Base-by-base conservation (phyloP, 1,140 invertebrate genomes). In the Drosophila paulistorum region DNA sequence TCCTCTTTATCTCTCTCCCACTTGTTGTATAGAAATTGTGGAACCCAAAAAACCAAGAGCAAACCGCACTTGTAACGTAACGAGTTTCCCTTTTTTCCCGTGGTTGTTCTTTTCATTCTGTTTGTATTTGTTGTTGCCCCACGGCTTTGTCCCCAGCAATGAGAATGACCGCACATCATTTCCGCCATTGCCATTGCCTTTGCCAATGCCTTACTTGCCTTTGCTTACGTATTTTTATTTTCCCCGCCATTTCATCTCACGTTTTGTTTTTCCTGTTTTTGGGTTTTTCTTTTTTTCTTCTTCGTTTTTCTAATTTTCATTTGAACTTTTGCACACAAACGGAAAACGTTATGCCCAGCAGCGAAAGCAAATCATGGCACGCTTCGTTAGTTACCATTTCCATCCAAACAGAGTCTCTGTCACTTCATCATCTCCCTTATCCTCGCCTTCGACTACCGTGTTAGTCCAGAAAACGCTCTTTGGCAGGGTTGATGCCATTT, bases 91-190 rank as follows among this genome's bases (percentile, higher is more conserved):
- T 72, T 72, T 37, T 35, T 17, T 23, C 20, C 20, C 6, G 13
- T 59, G 60, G 17, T 70, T 45, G 17, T 51, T 48, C 33, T 37
- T 66, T 72, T 64, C 68, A 42, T 13, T 54, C 7, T 81, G 74
- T 66, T 64, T 79, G 57, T 30, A 68, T 66, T 73, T 55, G 54
- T 77, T 55, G 61, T 58, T 71, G 65, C 54, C 81, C 70, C 33
- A 11, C 59, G 83, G 75, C 71, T 79, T 82, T 85, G 81, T 84
- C 81, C 71, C 74, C 42, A 71, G 51, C 39, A 57, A 74, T 63
- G 71, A 61, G 64, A 74, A 80, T 79, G 69, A 83, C 75, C 71
- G 82, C 71, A 82, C 75, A 76, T 87, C 74, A 86, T 86, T 87
- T 86, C 74, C 82, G 81, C 67, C 67, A 57, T 51, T 65, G 64